These are phyloP conservation scores for Agapostemon virescens DNA, from an alignment of 2,888 invertebrate genomes.

Conservation along the genomic window DNA sequence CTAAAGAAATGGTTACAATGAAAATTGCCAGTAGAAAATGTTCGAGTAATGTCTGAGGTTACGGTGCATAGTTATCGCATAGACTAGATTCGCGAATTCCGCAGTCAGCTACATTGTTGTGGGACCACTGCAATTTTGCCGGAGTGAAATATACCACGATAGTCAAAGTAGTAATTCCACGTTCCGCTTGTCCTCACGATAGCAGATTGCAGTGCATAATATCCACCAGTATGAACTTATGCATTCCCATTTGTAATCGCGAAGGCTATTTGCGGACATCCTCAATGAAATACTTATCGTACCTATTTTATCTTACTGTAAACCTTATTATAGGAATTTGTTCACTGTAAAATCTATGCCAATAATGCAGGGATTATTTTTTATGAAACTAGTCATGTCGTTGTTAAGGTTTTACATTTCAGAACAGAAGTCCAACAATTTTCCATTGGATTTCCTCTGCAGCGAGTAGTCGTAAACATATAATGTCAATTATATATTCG, in stretches of 20 bases:
- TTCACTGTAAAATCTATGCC: neutral
- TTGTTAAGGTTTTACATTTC: too few species aligned
- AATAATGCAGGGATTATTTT: neutral
- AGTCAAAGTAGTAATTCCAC: slow-evolving; percentile 13
- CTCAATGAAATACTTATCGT: too few species aligned
- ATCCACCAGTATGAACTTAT: slow-evolving; percentile 1
- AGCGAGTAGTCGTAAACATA: too few species aligned
- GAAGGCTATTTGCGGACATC: neutral
- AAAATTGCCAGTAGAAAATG: neutral
- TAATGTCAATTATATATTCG: too few species aligned
- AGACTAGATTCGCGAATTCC: neutral
- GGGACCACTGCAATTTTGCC: neutral
- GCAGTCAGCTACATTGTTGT: neutral
- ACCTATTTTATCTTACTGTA: too few species aligned
- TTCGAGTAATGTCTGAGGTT: neutral
- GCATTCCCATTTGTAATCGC: neutral
- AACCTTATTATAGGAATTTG: neutral
- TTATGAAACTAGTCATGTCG: too few species aligned
- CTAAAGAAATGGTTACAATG: neutral
- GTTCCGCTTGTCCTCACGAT: neutral
- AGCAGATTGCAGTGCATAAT: neutral
- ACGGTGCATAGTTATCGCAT: neutral
- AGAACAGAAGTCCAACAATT: too few species aligned
- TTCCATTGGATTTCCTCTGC: too few species aligned
- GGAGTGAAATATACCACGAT: neutral